A percentile compares a stretch with the other conserved stretches of the same genome.
Evolutionary conservation across 2,113 vertebrate genomes (phyloP).

Genomic region (Panthera uncia): DNA sequence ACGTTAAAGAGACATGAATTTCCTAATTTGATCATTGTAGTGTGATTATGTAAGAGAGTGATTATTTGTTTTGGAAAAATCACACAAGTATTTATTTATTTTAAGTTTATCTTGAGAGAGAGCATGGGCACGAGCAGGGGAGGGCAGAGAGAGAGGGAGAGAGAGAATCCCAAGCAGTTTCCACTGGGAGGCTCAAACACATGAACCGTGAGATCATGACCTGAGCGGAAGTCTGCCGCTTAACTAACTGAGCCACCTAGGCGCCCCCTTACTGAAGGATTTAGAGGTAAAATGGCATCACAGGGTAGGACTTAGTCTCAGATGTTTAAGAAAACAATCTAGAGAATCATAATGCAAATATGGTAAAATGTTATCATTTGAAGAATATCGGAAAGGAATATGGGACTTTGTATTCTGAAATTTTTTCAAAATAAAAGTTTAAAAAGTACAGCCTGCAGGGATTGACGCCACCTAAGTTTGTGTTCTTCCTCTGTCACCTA

Average conservation of each 20-base stretch:
- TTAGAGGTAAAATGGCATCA: not conserved
- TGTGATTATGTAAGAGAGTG: not conserved
- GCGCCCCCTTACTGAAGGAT: not conserved
- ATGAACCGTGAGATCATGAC: too few species aligned
- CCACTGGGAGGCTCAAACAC: too few species aligned
- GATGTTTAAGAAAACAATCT: not conserved
- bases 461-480: not conserved
- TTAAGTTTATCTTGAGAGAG: too few species aligned
- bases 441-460: not conserved
- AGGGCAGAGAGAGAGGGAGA: too few species aligned
- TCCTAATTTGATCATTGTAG: not conserved
- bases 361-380: not conserved
- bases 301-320: not conserved
- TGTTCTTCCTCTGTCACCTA: not conserved
- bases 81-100: not conserved
- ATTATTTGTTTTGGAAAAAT: not conserved
- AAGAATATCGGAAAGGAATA: not conserved
- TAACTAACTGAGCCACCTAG: too few species aligned
- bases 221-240: too few species aligned
- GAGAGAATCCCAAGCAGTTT: too few species aligned
- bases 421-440: slow-evolving; percentile 12
- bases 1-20: not conserved
- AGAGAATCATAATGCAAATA: not conserved
- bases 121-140: too few species aligned
- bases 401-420: not conserved